Conservation (phyloP, 2,113 vertebrate species). For the Lepus timidus region DNA sequence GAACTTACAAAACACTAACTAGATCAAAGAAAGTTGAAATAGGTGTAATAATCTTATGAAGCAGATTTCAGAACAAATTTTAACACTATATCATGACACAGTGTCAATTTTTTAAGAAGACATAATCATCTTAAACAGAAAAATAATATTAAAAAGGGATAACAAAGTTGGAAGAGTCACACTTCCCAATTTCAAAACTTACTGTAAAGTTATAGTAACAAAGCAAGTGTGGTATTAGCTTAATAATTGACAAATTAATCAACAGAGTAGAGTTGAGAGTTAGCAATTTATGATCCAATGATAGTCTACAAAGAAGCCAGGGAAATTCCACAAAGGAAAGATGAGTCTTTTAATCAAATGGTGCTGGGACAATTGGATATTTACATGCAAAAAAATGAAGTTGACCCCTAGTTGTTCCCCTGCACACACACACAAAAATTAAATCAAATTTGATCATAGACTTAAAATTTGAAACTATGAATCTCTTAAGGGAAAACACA, state of each 20-base stretch:
- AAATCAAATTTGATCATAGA: not conserved
- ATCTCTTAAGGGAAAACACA: not conserved
- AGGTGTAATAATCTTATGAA: not conserved
- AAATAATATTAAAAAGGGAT: not conserved
- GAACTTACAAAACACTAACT: too few relatives aligned
- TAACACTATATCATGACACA: not conserved
- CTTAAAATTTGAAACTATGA: not conserved
- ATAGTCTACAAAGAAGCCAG: not conserved
- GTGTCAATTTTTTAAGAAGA: not conserved
- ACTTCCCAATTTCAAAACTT: not conserved
- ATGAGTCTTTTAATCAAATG: not conserved
- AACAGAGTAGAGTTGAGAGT: not conserved
- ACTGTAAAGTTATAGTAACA: not conserved
- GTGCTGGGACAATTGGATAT: not conserved
- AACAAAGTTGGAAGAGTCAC: not conserved
- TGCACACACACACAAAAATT: not conserved
- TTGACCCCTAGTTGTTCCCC: not conserved
- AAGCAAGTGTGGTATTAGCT: not conserved
- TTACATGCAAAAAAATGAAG: not conserved
- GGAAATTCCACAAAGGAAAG: not conserved
- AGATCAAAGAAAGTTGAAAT: not conserved
- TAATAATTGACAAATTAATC: not conserved
- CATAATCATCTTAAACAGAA: not conserved
- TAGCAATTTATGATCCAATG: not conserved
- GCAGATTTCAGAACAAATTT: not conserved